Base-by-base conservation (phyloP, 2,113 vertebrate species). In the Cathartes aura region DNA sequence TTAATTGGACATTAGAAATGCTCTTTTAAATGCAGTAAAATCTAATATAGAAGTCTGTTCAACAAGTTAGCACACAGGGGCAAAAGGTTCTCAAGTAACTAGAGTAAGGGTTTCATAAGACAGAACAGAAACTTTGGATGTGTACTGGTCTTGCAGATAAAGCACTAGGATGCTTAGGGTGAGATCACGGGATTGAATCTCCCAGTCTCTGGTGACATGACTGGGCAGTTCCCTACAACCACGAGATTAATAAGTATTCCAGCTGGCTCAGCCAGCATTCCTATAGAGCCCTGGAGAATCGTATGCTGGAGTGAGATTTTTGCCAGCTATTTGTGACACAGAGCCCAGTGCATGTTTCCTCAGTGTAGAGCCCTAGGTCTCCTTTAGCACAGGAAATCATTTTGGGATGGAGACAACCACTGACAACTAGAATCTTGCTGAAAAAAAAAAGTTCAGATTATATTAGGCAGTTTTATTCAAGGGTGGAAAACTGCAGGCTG, bases 1-100 rank as follows among this genome's bases (percentile, higher is more conserved):
- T 92, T 79, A 95, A 91, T 82, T 96, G 82, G 80, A 24, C 80
- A 81, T 79, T 75, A 50, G 34, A 93, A 96, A 93, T 78, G 59
- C 59, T 74, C 59, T 84, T 58, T 85, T 85, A 92, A 88, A 70
- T 64, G 71, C 79, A 62, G 74, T 24, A 68, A 58, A 73, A 52
- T 87, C 64, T 52, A 59, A 16, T 50, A 56, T 7, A 94, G 75
- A 59, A 71, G 47, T 30, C 55, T 92, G 68, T 38, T 85, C 66
- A 32, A 38, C 1, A 40, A 75, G 76, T 45, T 90, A 60, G 81
- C 38, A 64, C 16, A n/a, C 2, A 56, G 55, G 50, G 38, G 17
- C n/a, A 67, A 93, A 70, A 70, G 29, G 9, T 47, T 74, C 85
- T 73, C 55, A 74, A 91, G n/a, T 45, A 71, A 63, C 23, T n/a